These are phyloP conservation scores for Drosophila peninsularis DNA, from an alignment of 2,888 invertebrate species.

Conservation along the genomic window DNA sequence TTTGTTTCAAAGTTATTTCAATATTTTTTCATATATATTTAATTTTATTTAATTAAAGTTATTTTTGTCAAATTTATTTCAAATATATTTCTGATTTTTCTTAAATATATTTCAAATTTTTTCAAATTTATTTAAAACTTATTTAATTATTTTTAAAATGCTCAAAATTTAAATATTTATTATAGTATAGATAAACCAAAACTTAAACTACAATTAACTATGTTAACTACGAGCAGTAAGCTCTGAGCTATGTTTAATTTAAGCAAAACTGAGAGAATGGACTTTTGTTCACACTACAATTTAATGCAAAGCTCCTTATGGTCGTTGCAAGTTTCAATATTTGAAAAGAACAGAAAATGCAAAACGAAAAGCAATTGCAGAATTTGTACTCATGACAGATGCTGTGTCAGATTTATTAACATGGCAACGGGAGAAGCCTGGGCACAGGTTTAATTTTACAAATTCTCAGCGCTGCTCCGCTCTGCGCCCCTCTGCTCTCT, in stretches of 20 bases:
- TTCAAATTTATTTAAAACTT: no score
- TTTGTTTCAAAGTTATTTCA: no score
- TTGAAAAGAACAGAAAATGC: neutral
- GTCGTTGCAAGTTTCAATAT: neutral
- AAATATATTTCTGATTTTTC: no score
- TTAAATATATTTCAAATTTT: no score
- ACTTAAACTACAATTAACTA: no score
- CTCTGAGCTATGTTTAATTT: neutral
- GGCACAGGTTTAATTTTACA: conserved; percentile 15
- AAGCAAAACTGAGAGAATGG: neutral
- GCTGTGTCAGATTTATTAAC: conserved; percentile 20
- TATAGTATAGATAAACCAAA: no score
- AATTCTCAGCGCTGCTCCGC: conserved; percentile 15
- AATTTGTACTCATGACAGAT: conserved; percentile 1
- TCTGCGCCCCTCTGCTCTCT: neutral
- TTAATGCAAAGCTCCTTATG: neutral
- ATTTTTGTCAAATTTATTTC: no score
- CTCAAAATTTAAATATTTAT: no score
- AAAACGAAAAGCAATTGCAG: neutral
- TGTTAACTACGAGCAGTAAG: no score
- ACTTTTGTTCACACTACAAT: neutral
- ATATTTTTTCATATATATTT: no score
- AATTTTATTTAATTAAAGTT: no score
- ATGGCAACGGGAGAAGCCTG: neutral
- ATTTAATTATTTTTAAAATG: no score